Percentiles rank a stretch among this genome's conserved stretches.
Evolutionary conservation across 2,888 invertebrate genomes (phyloP).

Genomic region (Baccha elongata): DNA sequence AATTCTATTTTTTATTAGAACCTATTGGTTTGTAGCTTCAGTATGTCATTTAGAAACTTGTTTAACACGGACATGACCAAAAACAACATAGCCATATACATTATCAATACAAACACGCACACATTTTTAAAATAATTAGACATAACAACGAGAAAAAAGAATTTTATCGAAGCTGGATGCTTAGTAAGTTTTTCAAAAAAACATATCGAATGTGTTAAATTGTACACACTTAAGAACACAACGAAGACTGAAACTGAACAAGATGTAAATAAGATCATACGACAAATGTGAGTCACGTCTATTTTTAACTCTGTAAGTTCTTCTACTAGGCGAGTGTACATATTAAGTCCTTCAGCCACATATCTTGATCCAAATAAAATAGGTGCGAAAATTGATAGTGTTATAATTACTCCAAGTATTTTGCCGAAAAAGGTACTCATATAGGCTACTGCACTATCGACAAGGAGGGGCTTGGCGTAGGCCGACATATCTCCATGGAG

Average conservation of each 20-base stretch:
- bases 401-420: constrained; percentile 71
- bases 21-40: background rate
- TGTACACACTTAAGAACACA: constrained; percentile 37
- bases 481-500: constrained; percentile 64
- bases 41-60: constrained; percentile 59
- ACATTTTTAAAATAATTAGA: constrained; percentile 75
- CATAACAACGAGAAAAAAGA: constrained; percentile 73
- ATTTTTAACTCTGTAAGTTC: constrained; percentile 65
- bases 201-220: constrained; percentile 74
- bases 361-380: constrained; percentile 43
- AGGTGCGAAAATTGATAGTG: constrained; percentile 62
- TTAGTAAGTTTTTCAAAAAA: constrained; percentile 74
- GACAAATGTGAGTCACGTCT: constrained; percentile 61
- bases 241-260: background rate
- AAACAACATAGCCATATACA: constrained; percentile 70
- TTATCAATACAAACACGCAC: constrained; percentile 69
- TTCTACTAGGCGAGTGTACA: constrained; percentile 63
- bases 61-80: constrained; percentile 71
- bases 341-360: constrained; percentile 61
- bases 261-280: constrained; percentile 52
- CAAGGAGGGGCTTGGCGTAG: constrained; percentile 75
- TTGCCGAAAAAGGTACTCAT: constrained; percentile 73
- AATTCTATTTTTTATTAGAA: no score
- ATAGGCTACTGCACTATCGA: constrained; percentile 61
- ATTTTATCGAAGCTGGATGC: constrained; percentile 60